Evolutionary conservation across 2,797 vertebrate genomes (phyloP), one percentile per base, ranked within the genome.

Genomic region (Enteromius trimaculatus): DNA sequence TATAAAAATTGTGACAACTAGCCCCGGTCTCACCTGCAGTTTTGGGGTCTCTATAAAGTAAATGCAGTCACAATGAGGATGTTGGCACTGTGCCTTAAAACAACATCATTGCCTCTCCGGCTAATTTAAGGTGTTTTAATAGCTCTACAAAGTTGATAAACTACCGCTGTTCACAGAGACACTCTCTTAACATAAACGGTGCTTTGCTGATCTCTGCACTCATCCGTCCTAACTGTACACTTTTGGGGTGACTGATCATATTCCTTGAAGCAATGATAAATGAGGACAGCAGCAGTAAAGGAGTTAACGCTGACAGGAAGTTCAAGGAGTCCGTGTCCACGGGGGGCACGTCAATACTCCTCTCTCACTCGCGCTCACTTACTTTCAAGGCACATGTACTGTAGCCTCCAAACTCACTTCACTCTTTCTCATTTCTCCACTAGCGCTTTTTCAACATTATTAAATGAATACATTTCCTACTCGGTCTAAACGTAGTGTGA

Each of bases 231-330:
- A 31, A 65, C 34, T 29, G 39, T 65, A 51, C 62, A 1, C 37
- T 26, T 65, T 74, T 42, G 26, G 21, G 10, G 53, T 74, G 51
- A 66, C 44, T 55, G 70, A 9, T 74, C 47, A 47, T 76, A 76
- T 79, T 75, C 13, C 49, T 42, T 21, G 21, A 53, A 72, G 47
- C 37, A 78, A 16, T 79, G 49, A 81, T 65, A 53, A 51, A 83
- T 64, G 82, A 21, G 42, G 75, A 71, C 42, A 81, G 77, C 82
- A 87, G 85, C 68, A 77, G 29, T 64, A 87, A 80, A 89, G 77
- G 82, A 87, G 88, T 89, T 89, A 86, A 88, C 68, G 65, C 68
- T 72, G 58, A 72, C 80, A 87, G 87, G 87, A 87, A 87, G 87
- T 88, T 87, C 47, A 78, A 69, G 80, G 26, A 85, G 87, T 83